These are phyloP conservation scores for Erebia epiphron DNA, from an alignment of 2,888 invertebrate species.

Conservation along the genomic window DNA sequence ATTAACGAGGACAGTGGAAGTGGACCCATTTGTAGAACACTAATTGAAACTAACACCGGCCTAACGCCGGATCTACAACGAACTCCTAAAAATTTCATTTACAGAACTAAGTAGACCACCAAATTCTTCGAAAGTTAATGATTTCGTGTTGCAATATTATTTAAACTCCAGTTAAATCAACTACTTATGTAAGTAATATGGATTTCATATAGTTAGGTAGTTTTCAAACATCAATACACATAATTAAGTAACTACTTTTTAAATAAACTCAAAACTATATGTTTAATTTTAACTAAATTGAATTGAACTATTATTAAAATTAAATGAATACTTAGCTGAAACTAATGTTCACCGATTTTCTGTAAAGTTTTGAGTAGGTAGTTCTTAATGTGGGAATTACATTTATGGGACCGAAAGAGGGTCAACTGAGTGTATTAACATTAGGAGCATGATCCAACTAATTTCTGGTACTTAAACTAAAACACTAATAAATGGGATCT, in stretches of 20 bases:
- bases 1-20: background rate
- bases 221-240: too few species aligned
- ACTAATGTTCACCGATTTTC: background rate
- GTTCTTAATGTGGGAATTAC: background rate
- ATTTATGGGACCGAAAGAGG: background rate
- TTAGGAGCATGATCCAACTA: constrained; percentile 20
- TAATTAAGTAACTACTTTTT: too few species aligned
- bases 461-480: constrained; percentile 30
- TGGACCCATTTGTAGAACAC: background rate
- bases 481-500: constrained; percentile 37
- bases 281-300: too few species aligned
- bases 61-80: background rate
- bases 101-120: too few species aligned
- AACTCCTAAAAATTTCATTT: background rate
- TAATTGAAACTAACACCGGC: background rate
- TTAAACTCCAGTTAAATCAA: too few species aligned
- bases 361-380: too few species aligned
- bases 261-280: too few species aligned
- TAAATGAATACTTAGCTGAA: background rate
- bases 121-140: too few species aligned
- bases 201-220: too few species aligned
- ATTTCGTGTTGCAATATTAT: too few species aligned
- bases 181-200: too few species aligned
- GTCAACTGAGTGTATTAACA: constrained; percentile 19
- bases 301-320: too few species aligned